Conservation (phyloP, 1,140 invertebrate species). For the Yoshiicerus persimilis region DNA sequence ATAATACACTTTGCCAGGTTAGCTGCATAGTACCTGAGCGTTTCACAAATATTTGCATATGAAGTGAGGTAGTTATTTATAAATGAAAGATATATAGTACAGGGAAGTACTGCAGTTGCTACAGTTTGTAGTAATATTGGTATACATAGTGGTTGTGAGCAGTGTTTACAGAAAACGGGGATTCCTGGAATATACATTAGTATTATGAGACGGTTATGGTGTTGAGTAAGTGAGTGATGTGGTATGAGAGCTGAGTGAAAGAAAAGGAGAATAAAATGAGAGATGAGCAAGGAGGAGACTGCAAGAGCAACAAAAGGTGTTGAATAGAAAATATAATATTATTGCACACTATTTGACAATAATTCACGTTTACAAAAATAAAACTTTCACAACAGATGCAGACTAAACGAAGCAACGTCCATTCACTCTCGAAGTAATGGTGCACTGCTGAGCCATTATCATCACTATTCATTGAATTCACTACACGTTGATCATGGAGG, state of each 20-base stretch:
- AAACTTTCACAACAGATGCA: conserved; percentile 37
- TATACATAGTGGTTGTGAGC: no score
- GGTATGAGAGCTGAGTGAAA: background rate
- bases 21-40: no score
- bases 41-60: no score
- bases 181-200: background rate
- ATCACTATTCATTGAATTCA: conserved; percentile 15
- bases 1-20: background rate
- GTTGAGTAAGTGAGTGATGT: background rate
- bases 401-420: conserved; percentile 27
- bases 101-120: background rate
- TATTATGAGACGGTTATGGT: background rate
- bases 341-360: conserved; percentile 35
- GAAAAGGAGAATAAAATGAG: background rate
- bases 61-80: no score
- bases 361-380: conserved; percentile 37
- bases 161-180: background rate
- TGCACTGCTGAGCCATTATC: conserved; percentile 13
- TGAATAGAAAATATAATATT: conserved; percentile 34
- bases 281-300: background rate
- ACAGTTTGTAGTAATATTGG: background rate
- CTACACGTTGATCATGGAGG: conserved; percentile 18
- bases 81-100: no score
- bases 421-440: conserved; percentile 25
- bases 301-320: background rate